Base-by-base conservation (phyloP, 2,113 vertebrate species). In the Budorcas taxicolor region DNA sequence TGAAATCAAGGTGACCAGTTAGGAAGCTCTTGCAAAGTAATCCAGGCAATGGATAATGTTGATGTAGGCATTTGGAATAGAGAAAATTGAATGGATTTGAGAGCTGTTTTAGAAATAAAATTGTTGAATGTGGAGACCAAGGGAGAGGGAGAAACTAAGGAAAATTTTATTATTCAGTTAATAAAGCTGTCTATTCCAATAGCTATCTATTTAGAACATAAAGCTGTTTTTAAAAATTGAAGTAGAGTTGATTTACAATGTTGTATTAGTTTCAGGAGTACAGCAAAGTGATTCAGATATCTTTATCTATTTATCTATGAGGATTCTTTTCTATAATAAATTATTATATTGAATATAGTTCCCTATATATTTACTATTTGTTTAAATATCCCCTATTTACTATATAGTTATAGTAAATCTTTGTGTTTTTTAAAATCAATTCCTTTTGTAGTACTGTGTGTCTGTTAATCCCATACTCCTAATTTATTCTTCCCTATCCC, bases 91-190 rank as follows among this genome's bases (percentile, higher is more conserved):
- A 58, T 90, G 16, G 15, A 36, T 94, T 95, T 92, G 33, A 94
- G 93, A 88, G 87, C 12, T 82, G 27, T 58, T 95, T 88, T 85
- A 21, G 58, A 91, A 96, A 58, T 93, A 55, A 10, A 84, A 86
- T 36, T 91, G 71, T 94, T 86, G 60, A 94, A 43, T 92, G 7
- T 86, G 60, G 40, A 83, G 33, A 50, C 29, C n/a, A 25, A 97
- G 27, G 40, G 53, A 95, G 52, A 87, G 21, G 88, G 29, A 86
- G n/a, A 52, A 84, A 19, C 50, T 90, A 60, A 74, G 86, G 71
- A 90, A 93, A 94, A 47, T 80, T 83, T 53, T 23, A 76, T 94
- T 97, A 92, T 90, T 95, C 10, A 40, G 17, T 90, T 81, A 96
- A 83, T 90, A 84, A 95, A 90, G 23, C n/a, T 88, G 25, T 71